phyloP scores from a whole-genome alignment of 2,888 invertebrate genomes.

The Leucophenga maculata region DNA sequence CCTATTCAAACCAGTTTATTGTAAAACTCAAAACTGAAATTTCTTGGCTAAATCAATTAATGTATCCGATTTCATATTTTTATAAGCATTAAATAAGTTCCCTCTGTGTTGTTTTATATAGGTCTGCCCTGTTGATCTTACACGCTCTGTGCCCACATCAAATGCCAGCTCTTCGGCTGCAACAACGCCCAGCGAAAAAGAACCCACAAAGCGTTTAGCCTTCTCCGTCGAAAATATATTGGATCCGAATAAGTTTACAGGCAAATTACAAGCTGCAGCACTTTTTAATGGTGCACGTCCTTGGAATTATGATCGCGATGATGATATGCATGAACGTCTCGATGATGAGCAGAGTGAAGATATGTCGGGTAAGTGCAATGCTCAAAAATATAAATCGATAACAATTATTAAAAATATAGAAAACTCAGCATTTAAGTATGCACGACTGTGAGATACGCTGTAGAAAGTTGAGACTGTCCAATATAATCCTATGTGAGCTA shows the following conservation, averaged over 20 bases:
- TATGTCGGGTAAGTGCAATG: constrained; percentile 74
- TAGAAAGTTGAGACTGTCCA: too few relatives aligned
- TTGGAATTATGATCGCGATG: constrained; percentile 73
- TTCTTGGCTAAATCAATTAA: too few relatives aligned
- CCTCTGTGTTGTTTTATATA: constrained; percentile 35
- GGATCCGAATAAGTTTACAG: constrained; percentile 92
- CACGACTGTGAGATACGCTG: too few relatives aligned
- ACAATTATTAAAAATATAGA: neutral
- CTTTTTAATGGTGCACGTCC: constrained; percentile 66
- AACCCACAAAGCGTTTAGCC: constrained; percentile 77
- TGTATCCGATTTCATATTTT: too few relatives aligned
- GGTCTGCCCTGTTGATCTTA: constrained; percentile 72
- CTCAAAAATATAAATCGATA: neutral
- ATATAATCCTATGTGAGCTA: too few relatives aligned
- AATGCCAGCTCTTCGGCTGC: constrained; percentile 59
- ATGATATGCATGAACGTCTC: constrained; percentile 71
- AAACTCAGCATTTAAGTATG: too few relatives aligned
- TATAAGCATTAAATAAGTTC: neutral
- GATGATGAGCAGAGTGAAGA: constrained; percentile 73
- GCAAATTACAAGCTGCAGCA: constrained; percentile 67
- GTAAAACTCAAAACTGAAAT: too few relatives aligned
- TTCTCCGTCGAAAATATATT: constrained; percentile 93
- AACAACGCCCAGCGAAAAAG: constrained; percentile 68
- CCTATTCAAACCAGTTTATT: too few relatives aligned
- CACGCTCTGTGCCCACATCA: constrained; percentile 67